Percentiles rank a stretch among this genome's conserved stretches.
phyloP scores from a whole-genome alignment of 2,888 invertebrate species.

The Panorpa germanica region DNA sequence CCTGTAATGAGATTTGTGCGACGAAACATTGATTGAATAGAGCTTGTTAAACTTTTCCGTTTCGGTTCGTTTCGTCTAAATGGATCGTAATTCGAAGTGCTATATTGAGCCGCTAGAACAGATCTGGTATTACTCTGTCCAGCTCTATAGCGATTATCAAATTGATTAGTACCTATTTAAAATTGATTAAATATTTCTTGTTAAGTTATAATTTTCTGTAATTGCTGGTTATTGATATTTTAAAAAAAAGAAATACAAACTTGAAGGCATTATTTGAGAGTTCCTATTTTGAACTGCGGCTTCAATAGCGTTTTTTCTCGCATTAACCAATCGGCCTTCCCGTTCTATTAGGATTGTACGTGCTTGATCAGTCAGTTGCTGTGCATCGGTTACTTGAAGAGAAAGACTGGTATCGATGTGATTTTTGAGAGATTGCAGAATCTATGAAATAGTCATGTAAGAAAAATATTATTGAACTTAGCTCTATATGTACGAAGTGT shows the following conservation, averaged over 20 bases:
- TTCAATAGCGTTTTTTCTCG: constrained; percentile 39
- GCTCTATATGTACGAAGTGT: constrained; percentile 13
- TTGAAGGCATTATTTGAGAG: too few species aligned
- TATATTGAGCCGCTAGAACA: too few species aligned
- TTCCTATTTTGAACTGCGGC: too few species aligned
- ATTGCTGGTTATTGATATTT: too few species aligned
- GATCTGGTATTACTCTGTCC: too few species aligned
- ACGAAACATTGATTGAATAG: constrained; percentile 57
- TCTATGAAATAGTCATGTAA: constrained; percentile 30
- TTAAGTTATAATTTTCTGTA: too few species aligned
- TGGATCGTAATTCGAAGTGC: constrained; percentile 30
- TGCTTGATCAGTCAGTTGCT: constrained; percentile 55
- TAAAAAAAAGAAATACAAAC: too few species aligned
- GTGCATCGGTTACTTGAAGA: constrained; percentile 29
- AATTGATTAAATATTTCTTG: too few species aligned
- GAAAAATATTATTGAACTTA: constrained; percentile 1
- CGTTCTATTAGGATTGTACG: constrained; percentile 59
- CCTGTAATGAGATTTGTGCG: constrained; percentile 31
- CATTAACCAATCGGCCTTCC: constrained; percentile 55
- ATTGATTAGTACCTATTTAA: too few species aligned
- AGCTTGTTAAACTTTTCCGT: constrained; percentile 54
- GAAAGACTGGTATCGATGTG: constrained; percentile 72
- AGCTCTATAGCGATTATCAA: too few species aligned
- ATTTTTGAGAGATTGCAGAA: constrained; percentile 62
- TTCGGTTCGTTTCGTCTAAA: constrained; percentile 49